Base-by-base conservation (phyloP, 2,888 invertebrate genomes). In the Scaptomyza polygonia region DNA sequence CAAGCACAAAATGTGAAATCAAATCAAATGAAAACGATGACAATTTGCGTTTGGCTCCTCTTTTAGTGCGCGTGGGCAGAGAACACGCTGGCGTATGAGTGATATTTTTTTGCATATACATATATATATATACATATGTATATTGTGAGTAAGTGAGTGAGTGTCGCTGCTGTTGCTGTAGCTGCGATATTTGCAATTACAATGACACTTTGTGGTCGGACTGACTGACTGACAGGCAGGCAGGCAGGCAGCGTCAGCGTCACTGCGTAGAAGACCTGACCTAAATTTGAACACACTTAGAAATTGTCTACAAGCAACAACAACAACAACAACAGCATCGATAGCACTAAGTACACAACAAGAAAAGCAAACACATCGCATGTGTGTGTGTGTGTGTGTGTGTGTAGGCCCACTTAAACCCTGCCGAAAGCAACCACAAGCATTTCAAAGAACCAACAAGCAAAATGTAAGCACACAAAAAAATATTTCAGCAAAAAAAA, bases 141-240 rank as follows among this genome's bases (percentile, higher is more conserved):
- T n/a, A n/a, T n/a, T n/a, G n/a, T n/a, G n/a, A n/a, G n/a, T n/a
- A n/a, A n/a, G n/a, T 34, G 63, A 69, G 18, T 53, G 72, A 59
- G 34, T 67, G 67, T 51, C 61, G 69, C 63, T 55, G 69, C 61
- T 54, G 39, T 16, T 18, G 40, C 12, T 25, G 18, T 78, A 55
- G 71, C 72, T 73, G 74, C 69, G 89, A 86, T 88, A 89, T 89
- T 87, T 89, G 89, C 89, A 87, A 89, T 89, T 88, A 89, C 89
- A 89, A 89, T 89, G 86, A 89, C 89, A 87, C 80, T 82, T 77
- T 74, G 68, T 81, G 74, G 63, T 45, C 67, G 48, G 9, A 3
- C 62, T 67, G 80, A 67, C 62, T 67, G 80, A 67, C 75, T 65
- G 62, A 32, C 59, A 32, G 47, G 53, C 73, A 49, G 44, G 43